Evolutionary conservation across 2,888 invertebrate genomes (phyloP).

Genomic region (Sminthurides aquaticus): DNA sequence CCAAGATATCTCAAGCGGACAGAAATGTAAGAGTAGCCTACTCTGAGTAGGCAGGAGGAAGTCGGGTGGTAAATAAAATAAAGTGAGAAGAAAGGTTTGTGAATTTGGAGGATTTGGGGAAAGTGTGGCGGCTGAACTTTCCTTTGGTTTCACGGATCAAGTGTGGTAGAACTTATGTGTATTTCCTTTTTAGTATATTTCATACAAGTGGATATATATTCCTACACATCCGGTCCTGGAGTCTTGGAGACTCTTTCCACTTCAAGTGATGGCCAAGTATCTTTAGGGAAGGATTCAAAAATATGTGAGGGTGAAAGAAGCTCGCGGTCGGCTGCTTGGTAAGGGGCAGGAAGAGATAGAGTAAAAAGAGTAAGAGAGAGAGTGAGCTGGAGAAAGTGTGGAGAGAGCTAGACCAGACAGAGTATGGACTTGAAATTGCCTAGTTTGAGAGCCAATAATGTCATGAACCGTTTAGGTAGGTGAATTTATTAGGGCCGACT

Average conservation of each 20-base stretch:
- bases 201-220: not conserved
- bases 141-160: not conserved
- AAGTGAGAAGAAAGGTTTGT: not conserved
- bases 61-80: not conserved
- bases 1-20: too few species aligned
- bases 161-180: not conserved
- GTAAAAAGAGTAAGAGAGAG: too few species aligned
- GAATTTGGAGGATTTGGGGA: too few species aligned
- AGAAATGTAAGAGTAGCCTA: not conserved
- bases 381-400: conserved; percentile 1
- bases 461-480: conserved; percentile 36
- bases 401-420: conserved; percentile 4
- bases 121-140: not conserved
- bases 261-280: not conserved
- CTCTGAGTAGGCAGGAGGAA: not conserved
- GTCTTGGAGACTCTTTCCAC: not conserved
- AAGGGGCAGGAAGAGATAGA: not conserved
- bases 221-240: not conserved
- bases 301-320: not conserved
- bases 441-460: conserved; percentile 34
- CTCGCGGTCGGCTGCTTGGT: not conserved
- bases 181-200: not conserved
- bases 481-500: conserved; percentile 35
- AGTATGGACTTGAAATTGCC: conserved; percentile 27
- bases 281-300: not conserved